Conservation (phyloP, 2,113 vertebrate species). For the Aptenodytes patagonicus region DNA sequence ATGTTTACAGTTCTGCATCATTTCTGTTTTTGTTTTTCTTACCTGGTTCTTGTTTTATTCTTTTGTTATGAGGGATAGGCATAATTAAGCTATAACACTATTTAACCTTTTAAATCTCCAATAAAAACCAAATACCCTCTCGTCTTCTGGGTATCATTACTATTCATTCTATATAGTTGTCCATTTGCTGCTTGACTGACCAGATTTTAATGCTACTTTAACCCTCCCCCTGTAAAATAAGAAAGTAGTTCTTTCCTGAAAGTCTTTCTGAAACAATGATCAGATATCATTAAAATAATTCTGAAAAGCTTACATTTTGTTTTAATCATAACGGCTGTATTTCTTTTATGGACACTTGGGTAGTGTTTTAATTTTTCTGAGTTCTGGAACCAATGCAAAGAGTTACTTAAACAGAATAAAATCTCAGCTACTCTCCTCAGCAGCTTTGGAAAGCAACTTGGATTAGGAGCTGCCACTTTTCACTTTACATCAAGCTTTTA, state of each 20-base stretch:
- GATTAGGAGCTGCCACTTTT: background rate
- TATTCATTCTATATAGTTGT: background rate
- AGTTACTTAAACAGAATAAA: background rate
- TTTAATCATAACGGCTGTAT: background rate
- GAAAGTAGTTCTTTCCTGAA: background rate
- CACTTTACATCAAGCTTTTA: background rate
- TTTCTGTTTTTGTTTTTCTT: background rate
- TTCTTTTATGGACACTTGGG: background rate
- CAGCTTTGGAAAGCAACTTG: background rate
- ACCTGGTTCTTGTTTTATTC: background rate
- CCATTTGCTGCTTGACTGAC: background rate
- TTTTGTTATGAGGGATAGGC: background rate
- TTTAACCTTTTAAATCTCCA: background rate
- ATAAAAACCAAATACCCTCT: background rate
- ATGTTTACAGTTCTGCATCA: background rate
- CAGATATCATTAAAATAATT: background rate
- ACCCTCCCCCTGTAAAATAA: background rate
- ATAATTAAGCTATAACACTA: background rate
- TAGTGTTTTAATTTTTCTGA: background rate
- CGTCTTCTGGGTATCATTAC: background rate
- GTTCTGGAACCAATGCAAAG: background rate
- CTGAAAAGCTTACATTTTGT: background rate
- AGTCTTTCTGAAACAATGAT: background rate
- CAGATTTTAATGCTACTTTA: background rate
- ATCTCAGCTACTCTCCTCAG: background rate